phyloP scores from a whole-genome alignment of 2,797 vertebrate genomes.

The Pagetopsis macropterus region DNA sequence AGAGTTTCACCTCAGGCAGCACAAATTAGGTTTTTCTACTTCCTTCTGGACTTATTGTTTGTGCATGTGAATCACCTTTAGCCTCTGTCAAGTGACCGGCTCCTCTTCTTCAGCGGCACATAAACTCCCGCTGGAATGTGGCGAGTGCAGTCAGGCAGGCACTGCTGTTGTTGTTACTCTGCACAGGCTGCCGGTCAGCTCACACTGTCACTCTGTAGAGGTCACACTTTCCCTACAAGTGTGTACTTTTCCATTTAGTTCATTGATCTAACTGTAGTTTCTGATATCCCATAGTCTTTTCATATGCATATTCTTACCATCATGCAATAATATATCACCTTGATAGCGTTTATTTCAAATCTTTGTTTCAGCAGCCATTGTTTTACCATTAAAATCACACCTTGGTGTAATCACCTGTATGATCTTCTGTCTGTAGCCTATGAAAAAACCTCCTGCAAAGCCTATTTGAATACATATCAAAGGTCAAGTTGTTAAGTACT shows the following conservation, averaged over 20 bases:
- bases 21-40: not conserved
- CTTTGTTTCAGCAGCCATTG: slow-evolving; percentile 1
- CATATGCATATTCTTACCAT: not conserved
- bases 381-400: not conserved
- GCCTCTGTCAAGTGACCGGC: slow-evolving; percentile 26
- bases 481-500: not conserved
- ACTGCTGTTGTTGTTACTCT: slow-evolving; percentile 43
- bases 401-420: not conserved
- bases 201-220: slow-evolving; percentile 26
- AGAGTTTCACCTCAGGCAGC: not conserved
- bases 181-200: slow-evolving; percentile 28
- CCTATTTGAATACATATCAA: not conserved
- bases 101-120: slow-evolving; percentile 44
- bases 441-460: not conserved
- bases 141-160: slow-evolving; percentile 58
- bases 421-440: not conserved
- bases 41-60: slow-evolving; percentile 1
- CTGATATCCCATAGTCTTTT: not conserved
- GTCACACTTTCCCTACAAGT: slow-evolving; percentile 19
- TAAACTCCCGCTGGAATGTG: slow-evolving; percentile 51
- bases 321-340: not conserved
- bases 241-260: slow-evolving; percentile 17
- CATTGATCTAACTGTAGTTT: not conserved
- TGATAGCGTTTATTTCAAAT: not conserved
- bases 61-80: slow-evolving; percentile 19